Conservation (phyloP, 2,888 invertebrate species). For the Caenorhabditis drosophilae region DNA sequence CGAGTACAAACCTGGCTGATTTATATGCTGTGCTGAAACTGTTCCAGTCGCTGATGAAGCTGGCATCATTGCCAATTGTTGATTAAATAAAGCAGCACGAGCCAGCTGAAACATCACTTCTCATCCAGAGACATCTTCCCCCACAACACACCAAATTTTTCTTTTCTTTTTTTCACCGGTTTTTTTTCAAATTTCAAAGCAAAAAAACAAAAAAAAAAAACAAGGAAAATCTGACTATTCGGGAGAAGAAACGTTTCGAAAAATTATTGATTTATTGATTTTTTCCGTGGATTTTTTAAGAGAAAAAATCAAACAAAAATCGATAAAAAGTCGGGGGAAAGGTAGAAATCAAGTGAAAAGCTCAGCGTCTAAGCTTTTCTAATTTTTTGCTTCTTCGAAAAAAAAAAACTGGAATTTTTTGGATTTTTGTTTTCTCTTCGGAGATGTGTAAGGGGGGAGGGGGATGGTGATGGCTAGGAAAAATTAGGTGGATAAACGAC, state of each 20-base stretch:
- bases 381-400: not conserved
- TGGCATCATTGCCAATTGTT: not conserved
- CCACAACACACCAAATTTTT: too few relatives aligned
- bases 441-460: not conserved
- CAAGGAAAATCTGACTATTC: too few relatives aligned
- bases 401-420: not conserved
- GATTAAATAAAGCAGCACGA: not conserved
- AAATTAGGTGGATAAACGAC: slow-evolving; percentile 14
- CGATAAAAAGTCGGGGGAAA: slow-evolving; percentile 4
- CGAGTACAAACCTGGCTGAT: not conserved
- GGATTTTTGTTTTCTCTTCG: not conserved
- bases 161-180: too few relatives aligned
- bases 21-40: not conserved
- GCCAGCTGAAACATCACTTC: not conserved
- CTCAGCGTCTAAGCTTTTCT: not conserved
- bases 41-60: not conserved
- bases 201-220: not conserved
- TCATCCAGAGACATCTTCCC: too few relatives aligned
- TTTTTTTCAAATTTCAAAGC: too few relatives aligned
- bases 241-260: too few relatives aligned
- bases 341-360: not conserved
- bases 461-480: not conserved
- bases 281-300: too few relatives aligned
- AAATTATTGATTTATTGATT: too few relatives aligned
- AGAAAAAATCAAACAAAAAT: not conserved